phyloP scores from a whole-genome alignment of 2,888 invertebrate genomes.

The Diarsia brunnea region DNA sequence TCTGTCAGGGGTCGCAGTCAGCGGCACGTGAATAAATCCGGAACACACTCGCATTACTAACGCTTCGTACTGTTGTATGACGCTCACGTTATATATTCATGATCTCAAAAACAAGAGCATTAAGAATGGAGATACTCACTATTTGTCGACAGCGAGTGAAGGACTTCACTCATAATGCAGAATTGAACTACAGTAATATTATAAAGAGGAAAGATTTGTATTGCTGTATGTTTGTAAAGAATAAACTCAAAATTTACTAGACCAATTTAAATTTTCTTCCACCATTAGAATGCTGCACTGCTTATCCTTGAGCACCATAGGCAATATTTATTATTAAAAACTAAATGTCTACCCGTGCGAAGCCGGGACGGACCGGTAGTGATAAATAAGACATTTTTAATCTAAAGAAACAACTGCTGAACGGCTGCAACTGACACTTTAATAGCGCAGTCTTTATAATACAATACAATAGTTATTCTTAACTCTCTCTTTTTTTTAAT shows the following conservation, averaged over 20 bases:
- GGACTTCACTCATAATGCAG: slow-evolving; percentile 18
- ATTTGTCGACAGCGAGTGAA: slow-evolving; percentile 18
- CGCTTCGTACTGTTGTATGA: slow-evolving; percentile 6
- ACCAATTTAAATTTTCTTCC: too few relatives aligned
- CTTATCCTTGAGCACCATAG: too few relatives aligned
- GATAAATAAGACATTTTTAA: slow-evolving; percentile 23
- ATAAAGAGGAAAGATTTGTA: too few relatives aligned
- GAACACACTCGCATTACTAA: slow-evolving; percentile 2
- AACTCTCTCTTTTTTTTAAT: neutral
- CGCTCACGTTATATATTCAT: slow-evolving; percentile 47
- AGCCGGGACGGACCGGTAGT: neutral
- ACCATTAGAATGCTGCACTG: too few relatives aligned
- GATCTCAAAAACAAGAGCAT: slow-evolving; percentile 35
- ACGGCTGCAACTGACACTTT: slow-evolving; percentile 25
- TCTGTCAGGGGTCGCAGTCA: slow-evolving; percentile 25
- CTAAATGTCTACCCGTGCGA: too few relatives aligned
- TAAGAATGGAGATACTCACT: slow-evolving; percentile 31
- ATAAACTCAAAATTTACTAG: too few relatives aligned
- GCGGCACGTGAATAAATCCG: neutral
- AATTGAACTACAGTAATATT: neutral
- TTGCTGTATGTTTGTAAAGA: too few relatives aligned
- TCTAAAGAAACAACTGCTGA: slow-evolving; percentile 22
- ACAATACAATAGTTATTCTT: neutral
- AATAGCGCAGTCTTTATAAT: slow-evolving; percentile 18
- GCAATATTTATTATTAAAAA: too few relatives aligned